A percentile compares a stretch with the other conserved stretches of the same genome.
These are phyloP conservation scores for Muscidifurax raptorellus DNA, from an alignment of 1,140 invertebrate genomes.

Conservation along the genomic window DNA sequence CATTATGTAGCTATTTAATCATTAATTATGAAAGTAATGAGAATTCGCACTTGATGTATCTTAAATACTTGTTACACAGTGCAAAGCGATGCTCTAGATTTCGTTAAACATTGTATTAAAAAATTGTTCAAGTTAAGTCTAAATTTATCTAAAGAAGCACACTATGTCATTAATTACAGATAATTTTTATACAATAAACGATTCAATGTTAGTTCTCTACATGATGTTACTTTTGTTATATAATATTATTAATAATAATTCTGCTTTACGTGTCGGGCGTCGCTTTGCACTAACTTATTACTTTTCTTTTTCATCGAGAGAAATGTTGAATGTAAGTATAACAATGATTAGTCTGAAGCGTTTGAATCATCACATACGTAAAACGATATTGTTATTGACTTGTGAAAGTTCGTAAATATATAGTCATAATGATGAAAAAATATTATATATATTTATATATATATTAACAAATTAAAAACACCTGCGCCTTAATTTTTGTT, in stretches of 20 bases:
- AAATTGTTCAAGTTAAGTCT: conserved; percentile 20
- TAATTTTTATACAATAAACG: conserved; percentile 38
- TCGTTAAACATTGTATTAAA: conserved; percentile 42
- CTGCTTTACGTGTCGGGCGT: conserved; percentile 52
- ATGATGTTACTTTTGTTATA: conserved; percentile 47
- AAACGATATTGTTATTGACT: conserved; percentile 56
- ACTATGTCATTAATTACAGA: conserved; percentile 42
- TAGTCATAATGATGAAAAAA: conserved; percentile 37
- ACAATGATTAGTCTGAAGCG: conserved; percentile 71
- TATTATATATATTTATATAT: background rate
- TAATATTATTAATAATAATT: conserved; percentile 37
- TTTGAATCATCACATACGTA: conserved; percentile 60
- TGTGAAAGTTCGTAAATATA: conserved; percentile 45
- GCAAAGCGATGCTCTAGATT: conserved; percentile 48
- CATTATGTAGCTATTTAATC: background rate
- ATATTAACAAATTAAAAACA: conserved; percentile 41
- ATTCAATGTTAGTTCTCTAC: conserved; percentile 50
- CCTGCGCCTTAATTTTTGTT: conserved; percentile 45
- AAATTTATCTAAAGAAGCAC: conserved; percentile 37
- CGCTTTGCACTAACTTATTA: conserved; percentile 61
- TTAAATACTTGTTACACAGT: conserved; percentile 37
- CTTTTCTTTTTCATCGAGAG: conserved; percentile 54
- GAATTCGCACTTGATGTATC: conserved; percentile 2
- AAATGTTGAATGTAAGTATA: conserved; percentile 53
- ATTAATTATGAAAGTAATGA: conserved; percentile 12